A percentile compares a stretch with the other conserved stretches of the same genome.
phyloP scores from a whole-genome alignment of 1,140 invertebrate species.

The Colletes gigas region DNA sequence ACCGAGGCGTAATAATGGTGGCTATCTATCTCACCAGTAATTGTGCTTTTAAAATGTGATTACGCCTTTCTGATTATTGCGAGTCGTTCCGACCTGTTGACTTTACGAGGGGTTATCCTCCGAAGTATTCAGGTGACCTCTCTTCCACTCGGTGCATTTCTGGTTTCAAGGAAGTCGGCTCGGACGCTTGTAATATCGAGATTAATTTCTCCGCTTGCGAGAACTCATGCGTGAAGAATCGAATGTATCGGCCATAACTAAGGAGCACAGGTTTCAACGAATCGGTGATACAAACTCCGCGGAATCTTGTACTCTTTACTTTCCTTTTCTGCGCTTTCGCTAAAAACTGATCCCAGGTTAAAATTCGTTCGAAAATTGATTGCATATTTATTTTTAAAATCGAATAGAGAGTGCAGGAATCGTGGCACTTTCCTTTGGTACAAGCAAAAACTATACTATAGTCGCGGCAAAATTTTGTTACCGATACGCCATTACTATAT shows the following conservation, averaged over 20 bases:
- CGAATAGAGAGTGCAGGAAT: too few species aligned
- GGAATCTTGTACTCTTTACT: too few species aligned
- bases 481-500: too few species aligned
- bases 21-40: background rate
- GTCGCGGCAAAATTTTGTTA: too few species aligned
- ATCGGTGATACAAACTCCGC: background rate
- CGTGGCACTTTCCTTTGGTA: too few species aligned
- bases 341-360: too few species aligned
- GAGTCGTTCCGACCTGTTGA: conserved; percentile 20
- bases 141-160: background rate
- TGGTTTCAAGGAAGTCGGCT: background rate
- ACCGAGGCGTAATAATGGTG: background rate
- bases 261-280: background rate
- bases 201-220: background rate
- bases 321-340: background rate
- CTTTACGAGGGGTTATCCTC: background rate
- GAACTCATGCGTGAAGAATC: conserved; percentile 10
- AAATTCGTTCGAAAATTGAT: too few species aligned
- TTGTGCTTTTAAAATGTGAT: conserved; percentile 12
- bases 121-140: background rate
- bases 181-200: conserved; percentile 9
- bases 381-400: too few species aligned
- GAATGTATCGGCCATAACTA: background rate
- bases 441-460: too few species aligned
- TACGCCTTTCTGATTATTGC: conserved; percentile 3